These are phyloP conservation scores for Pygocentrus nattereri DNA, from an alignment of 2,797 vertebrate species.

Conservation along the genomic window DNA sequence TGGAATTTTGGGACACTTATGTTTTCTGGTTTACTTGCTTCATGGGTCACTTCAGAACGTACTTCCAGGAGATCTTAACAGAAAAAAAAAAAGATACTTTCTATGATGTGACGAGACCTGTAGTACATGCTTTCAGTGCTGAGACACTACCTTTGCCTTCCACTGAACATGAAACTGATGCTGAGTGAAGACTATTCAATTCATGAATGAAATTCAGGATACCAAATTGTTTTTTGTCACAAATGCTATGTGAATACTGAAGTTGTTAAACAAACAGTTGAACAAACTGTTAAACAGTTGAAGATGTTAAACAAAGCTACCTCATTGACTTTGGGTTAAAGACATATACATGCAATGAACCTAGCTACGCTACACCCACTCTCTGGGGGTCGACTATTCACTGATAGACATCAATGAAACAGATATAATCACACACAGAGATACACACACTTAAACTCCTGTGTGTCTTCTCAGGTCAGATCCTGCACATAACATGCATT, in stretches of 20 bases:
- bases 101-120: conserved; percentile 8
- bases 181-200: neutral
- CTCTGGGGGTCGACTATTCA: conserved; percentile 36
- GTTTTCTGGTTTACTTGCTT: neutral
- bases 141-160: conserved; percentile 26
- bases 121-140: neutral
- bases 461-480: conserved; percentile 41
- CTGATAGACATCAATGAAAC: conserved; percentile 35
- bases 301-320: conserved; percentile 61
- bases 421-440: neutral
- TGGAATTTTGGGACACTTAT: neutral
- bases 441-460: neutral
- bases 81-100: conserved; percentile 8
- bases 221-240: too few relatives aligned
- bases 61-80: neutral
- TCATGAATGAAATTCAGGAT: conserved; percentile 1
- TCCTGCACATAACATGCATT: conserved; percentile 31
- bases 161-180: conserved; percentile 33
- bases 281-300: too few relatives aligned
- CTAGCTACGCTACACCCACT: conserved; percentile 40
- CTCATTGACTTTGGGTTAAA: conserved; percentile 60
- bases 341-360: conserved; percentile 45
- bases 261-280: too few relatives aligned
- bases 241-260: too few relatives aligned
- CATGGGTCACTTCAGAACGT: neutral